Percentiles rank a stretch among this genome's conserved stretches.
These are phyloP conservation scores for Thera britannica DNA, from an alignment of 2,888 invertebrate genomes.

Conservation along the genomic window DNA sequence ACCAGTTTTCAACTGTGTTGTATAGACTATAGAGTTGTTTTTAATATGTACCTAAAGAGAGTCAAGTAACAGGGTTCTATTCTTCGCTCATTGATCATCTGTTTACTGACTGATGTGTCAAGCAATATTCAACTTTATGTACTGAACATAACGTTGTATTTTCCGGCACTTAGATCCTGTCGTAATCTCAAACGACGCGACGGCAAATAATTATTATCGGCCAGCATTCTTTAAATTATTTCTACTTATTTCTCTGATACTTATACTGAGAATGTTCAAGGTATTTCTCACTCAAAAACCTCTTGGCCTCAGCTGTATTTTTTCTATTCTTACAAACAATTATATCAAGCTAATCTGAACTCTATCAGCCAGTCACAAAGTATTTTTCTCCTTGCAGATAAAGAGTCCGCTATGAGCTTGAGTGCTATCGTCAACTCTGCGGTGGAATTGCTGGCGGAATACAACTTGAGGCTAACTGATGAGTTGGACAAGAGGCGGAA, in stretches of 20 bases:
- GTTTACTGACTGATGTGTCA: background rate
- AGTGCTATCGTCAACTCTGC: constrained; percentile 95
- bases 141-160: background rate
- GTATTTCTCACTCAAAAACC: no score
- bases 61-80: background rate
- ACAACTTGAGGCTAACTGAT: constrained; percentile 92
- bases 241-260: no score
- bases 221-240: no score
- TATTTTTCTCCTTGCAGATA: constrained; percentile 81
- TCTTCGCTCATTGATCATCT: background rate
- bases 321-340: background rate
- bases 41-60: background rate
- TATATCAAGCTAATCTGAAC: constrained; percentile 3
- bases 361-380: constrained; percentile 5
- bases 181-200: background rate
- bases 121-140: background rate
- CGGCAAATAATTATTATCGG: background rate
- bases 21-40: background rate
- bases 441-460: constrained; percentile 92
- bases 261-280: no score
- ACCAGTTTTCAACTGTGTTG: background rate
- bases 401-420: constrained; percentile 91
- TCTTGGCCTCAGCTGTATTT: background rate
- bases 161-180: no score
- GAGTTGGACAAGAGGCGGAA: constrained; percentile 96